Evolutionary conservation across 2,888 invertebrate species (phyloP).

Genomic region (Chelonus formosanus): DNA sequence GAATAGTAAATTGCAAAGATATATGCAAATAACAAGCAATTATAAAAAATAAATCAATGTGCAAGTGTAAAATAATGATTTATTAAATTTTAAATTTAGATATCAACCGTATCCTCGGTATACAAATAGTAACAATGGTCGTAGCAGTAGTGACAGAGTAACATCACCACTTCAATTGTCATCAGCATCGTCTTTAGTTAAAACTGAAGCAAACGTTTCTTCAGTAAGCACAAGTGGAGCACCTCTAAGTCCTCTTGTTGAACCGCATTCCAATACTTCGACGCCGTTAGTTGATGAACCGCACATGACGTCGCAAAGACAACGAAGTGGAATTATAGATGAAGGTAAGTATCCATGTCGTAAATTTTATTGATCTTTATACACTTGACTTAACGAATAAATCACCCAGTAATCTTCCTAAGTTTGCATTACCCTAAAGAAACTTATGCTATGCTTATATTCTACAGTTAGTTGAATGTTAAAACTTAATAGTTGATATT

Average conservation of each 20-base stretch:
- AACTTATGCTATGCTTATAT: neutral
- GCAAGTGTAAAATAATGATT: neutral
- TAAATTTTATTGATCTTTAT: neutral
- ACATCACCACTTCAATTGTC: constrained; percentile 52
- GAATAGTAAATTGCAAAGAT: too few species aligned
- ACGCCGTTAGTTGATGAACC: constrained; percentile 72
- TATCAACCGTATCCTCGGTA: constrained; percentile 62
- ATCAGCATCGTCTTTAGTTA: constrained; percentile 51
- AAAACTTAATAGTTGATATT: neutral
- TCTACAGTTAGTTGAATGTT: neutral
- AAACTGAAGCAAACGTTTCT: constrained; percentile 57
- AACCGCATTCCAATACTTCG: constrained; percentile 76
- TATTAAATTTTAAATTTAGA: constrained; percentile 42
- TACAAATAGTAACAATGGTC: constrained; percentile 46
- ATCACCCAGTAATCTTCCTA: too few species aligned
- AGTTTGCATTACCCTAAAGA: too few species aligned
- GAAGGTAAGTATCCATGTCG: constrained; percentile 54
- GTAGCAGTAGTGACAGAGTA: constrained; percentile 49
- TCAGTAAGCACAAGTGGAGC: constrained; percentile 63
- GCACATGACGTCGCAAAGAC: constrained; percentile 58
- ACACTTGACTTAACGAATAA: neutral
- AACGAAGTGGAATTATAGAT: constrained; percentile 58
- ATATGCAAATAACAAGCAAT: neutral
- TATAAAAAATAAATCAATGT: neutral
- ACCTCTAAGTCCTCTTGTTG: constrained; percentile 69